Evolutionary conservation across 2,113 vertebrate species (phyloP), one percentile per base, ranked within the genome.

Genomic region (Dolichallabes microphthalmus): DNA sequence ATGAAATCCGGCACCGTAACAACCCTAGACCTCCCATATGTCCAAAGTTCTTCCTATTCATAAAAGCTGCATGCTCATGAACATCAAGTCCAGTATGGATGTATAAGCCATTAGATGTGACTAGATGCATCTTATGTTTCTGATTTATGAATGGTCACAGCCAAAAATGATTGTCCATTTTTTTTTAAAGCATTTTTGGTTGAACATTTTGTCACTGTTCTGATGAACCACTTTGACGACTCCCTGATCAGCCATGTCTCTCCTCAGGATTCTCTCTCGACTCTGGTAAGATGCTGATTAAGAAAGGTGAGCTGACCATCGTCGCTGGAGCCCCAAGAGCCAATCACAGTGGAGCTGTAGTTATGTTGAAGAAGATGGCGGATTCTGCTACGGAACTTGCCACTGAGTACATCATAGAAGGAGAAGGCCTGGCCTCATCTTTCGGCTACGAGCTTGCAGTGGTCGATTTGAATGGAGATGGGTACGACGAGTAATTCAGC

Each of bases 401-500:
- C 0, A 83, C 94, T 0, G 96, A 96, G 88, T 90, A 95, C 91
- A 95, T 94, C 82, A 94, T 99, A 81, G 93, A 97, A 64, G 98
- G 98, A 14, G 94, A 97, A 89, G 98, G 95, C 2, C 94, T 99
- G 86, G 98, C 97, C 6, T 99, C 98, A 2, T 99, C 98, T 0
- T 99, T 99, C 1, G 98, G 98, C 88, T 99, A 99, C 22, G 98
- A 98, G 25, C 93, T 99, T 84, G 92, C 98, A 3, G 97, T 99
- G 73, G 93, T 96, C 84, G 98, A 99, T 89, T 95, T 99, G 86
- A 99, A 99, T 64, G 90, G 25, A 53, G 98, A 99, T 12, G 94
- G 95, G 98, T 99, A 94, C 91, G 95, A 58, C 13, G 32, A 69
- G 30, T 19, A 11, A 35, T 58, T 25, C 9, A 77, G 7, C 55